phyloP scores from a whole-genome alignment of 1,140 invertebrate genomes.

The Drusus annulatus region DNA sequence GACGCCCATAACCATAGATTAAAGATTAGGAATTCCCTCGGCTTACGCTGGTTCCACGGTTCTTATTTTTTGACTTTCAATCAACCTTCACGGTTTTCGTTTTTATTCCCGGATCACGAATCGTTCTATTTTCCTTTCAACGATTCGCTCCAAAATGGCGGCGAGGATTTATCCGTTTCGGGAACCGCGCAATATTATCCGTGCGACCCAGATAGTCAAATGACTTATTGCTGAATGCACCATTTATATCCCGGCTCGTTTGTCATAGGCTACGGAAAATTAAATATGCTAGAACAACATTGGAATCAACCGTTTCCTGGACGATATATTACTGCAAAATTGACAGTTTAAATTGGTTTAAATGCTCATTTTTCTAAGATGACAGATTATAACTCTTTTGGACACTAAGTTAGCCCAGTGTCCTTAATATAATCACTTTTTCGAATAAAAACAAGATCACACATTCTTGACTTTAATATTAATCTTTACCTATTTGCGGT shows the following conservation, averaged over 20 bases:
- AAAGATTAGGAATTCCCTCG: background rate
- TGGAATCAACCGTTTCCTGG: background rate
- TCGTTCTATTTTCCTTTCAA: slow-evolving; percentile 24
- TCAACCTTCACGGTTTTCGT: slow-evolving; percentile 16
- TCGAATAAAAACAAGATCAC: too few species aligned
- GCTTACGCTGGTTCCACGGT: background rate
- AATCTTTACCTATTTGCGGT: too few species aligned
- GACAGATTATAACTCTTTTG: too few species aligned
- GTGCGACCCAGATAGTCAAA: slow-evolving; percentile 17
- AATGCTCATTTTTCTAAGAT: too few species aligned
- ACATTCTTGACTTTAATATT: too few species aligned
- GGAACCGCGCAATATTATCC: slow-evolving; percentile 19
- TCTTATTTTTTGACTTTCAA: slow-evolving; percentile 18
- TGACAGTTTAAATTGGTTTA: too few species aligned
- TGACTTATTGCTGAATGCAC: slow-evolving; percentile 13
- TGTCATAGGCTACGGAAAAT: background rate
- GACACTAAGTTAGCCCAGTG: too few species aligned
- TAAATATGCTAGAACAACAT: background rate
- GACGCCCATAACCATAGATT: background rate
- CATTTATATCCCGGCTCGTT: slow-evolving; percentile 11
- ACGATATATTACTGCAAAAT: background rate
- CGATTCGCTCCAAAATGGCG: slow-evolving; percentile 23
- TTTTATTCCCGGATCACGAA: background rate
- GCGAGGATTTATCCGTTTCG: slow-evolving; percentile 12
- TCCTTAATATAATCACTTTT: too few species aligned